Percentiles rank a stretch among this genome's conserved stretches.
phyloP scores from a whole-genome alignment of 1,140 invertebrate species.

The Andricus grossulariae region DNA sequence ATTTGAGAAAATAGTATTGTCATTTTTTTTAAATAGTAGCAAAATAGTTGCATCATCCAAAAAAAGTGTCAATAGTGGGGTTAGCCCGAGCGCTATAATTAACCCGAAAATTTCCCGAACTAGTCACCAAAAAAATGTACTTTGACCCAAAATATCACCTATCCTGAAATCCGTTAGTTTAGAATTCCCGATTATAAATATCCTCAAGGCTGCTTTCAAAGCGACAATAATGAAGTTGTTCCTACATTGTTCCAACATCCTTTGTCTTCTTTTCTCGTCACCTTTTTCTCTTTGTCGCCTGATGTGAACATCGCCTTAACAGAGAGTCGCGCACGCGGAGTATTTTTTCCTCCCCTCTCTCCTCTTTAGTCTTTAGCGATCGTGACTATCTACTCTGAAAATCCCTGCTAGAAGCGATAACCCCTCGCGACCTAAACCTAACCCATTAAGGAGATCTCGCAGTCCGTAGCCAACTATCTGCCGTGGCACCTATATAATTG shows the following conservation, averaged over 20 bases:
- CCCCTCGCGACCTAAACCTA: slow-evolving; percentile 69
- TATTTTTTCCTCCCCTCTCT: slow-evolving; percentile 45
- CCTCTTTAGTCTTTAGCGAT: not conserved
- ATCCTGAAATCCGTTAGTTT: too few species aligned
- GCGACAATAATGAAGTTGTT: not conserved
- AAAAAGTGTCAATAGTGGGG: too few species aligned
- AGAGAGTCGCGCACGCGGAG: not conserved
- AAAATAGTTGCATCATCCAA: too few species aligned
- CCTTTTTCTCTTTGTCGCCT: not conserved
- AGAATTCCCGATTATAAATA: not conserved
- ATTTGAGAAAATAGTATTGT: too few species aligned
- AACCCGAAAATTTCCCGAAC: too few species aligned
- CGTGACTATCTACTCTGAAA: slow-evolving; percentile 67
- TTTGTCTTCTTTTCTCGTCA: not conserved
- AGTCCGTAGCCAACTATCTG: slow-evolving; percentile 60
- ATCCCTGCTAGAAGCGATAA: slow-evolving; percentile 70
- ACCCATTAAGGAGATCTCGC: slow-evolving; percentile 69
- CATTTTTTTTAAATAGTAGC: too few species aligned
- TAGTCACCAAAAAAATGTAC: too few species aligned
- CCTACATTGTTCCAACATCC: not conserved
- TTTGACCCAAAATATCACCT: too few species aligned
- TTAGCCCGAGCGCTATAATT: too few species aligned
- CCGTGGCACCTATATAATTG: slow-evolving; percentile 74
- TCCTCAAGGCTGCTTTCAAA: not conserved
- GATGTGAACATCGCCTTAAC: not conserved